Evolutionary conservation across 2,113 vertebrate species (phyloP), one percentile per base, ranked within the genome.

Genomic region (Chaenogobius annularis): DNA sequence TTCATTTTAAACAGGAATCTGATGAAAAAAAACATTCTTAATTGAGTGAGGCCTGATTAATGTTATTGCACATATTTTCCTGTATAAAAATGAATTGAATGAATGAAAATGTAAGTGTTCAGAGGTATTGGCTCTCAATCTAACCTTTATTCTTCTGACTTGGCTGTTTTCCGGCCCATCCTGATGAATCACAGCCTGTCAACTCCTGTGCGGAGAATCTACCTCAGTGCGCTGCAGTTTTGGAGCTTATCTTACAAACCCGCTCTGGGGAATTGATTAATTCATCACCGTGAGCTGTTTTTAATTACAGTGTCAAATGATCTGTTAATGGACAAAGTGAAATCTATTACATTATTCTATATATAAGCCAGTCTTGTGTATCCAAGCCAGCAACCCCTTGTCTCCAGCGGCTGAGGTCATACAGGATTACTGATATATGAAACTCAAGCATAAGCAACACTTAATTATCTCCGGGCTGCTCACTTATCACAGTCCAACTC

Each of bases 261-360:
- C 62, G 73, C 82, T 78, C 66, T 0, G 68, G 75, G 74, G 83
- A 86, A 90, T 86, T 89, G 88, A 91, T 91, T 87, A 77, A 89
- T 90, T 90, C 85, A 85, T 83, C 79, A 79, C 77, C 67, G 74
- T 20, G 65, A 91, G 85, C 85, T 91, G 84, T 89, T 91, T 91
- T 91, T 92, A 92, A 93, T 93, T 91, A 93, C 90, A 89, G 71
- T 87, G 91, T 91, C 87, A 90, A 91, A 90, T 88, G 83, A 92
- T 90, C 89, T 90, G 88, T 83, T 91, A 91, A 89, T 90, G 83
- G 85, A 90, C 83, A 83, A 85, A 89, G 82, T 87, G 81, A 88
- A 91, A 91, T 88, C 80, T 90, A 80, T 88, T 87, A 78, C 83
- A 86, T 89, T 68, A 71, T 89, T 81, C 82, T 79, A 84, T 84